These are phyloP conservation scores for Dolomedes plantarius DNA, from an alignment of 2,888 invertebrate genomes.

Conservation along the genomic window DNA sequence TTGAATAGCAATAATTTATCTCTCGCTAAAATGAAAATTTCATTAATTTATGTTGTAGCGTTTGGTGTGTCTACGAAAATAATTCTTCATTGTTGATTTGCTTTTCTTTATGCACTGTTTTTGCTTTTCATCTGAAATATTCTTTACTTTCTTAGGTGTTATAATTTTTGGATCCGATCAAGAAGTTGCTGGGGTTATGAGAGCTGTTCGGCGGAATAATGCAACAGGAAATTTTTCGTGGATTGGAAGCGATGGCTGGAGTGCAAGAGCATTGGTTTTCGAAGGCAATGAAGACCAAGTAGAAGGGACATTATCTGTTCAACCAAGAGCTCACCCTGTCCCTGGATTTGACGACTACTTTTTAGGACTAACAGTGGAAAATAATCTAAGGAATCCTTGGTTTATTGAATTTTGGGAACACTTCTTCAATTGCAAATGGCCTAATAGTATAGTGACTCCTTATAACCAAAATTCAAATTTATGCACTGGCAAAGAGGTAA, in stretches of 20 bases:
- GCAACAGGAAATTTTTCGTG: constrained; percentile 93
- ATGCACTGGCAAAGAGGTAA: constrained; percentile 87
- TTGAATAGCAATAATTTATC: too few relatives aligned
- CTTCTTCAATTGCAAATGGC: constrained; percentile 87
- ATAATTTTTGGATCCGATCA: constrained; percentile 97
- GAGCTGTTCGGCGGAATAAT: constrained; percentile 90
- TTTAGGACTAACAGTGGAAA: constrained; percentile 87
- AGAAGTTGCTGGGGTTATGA: constrained; percentile 96
- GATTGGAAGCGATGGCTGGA: constrained; percentile 98
- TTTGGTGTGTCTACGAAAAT: too few relatives aligned
- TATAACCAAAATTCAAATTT: constrained; percentile 85
- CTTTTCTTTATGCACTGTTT: too few relatives aligned
- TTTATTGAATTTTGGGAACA: constrained; percentile 97
- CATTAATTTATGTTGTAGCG: too few relatives aligned
- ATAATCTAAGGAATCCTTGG: constrained; percentile 95
- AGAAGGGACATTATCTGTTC: constrained; percentile 94
- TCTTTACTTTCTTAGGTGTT: constrained; percentile 84
- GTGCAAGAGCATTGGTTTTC: constrained; percentile 87
- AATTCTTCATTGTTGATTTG: too few relatives aligned
- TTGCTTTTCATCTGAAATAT: too few relatives aligned
- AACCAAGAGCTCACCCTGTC: constrained; percentile 94
- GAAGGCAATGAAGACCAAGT: constrained; percentile 92
- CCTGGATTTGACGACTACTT: constrained; percentile 92
- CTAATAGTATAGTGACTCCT: constrained; percentile 87
- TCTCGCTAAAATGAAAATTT: too few relatives aligned